phyloP scores from a whole-genome alignment of 2,888 invertebrate genomes.

The Odontocolon sp. region DNA sequence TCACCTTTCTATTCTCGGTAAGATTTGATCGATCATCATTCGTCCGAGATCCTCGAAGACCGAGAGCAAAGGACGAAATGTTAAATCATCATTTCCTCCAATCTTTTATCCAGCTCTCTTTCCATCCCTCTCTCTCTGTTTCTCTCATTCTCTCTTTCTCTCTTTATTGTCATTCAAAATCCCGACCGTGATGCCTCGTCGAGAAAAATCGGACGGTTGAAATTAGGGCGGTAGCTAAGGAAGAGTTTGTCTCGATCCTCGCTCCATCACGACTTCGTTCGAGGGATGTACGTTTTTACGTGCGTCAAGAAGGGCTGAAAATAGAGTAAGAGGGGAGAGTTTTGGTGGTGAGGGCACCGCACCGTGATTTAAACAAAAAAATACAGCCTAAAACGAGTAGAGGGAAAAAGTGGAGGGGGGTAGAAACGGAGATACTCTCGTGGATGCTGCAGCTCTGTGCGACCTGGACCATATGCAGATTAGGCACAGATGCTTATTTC shows the following conservation, averaged over 20 bases:
- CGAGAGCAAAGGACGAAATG: conserved; percentile 19
- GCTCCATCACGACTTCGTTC: too few relatives aligned
- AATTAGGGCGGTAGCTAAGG: conserved; percentile 73
- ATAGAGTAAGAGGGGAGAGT: conserved; percentile 68
- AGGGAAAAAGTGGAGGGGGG: conserved; percentile 14
- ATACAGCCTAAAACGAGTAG: conserved; percentile 67
- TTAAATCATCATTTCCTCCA: conserved; percentile 37
- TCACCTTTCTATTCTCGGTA: conserved; percentile 49
- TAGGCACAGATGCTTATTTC: conserved; percentile 78
- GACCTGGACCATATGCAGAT: conserved; percentile 79
- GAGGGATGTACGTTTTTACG: too few relatives aligned
- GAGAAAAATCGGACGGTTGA: conserved; percentile 75
- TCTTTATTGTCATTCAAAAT: conserved; percentile 79
- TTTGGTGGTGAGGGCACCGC: conserved; percentile 53
- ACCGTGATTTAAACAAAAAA: conserved; percentile 46
- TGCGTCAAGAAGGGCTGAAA: conserved; percentile 30
- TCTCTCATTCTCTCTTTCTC: too few relatives aligned
- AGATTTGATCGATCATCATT: conserved; percentile 65
- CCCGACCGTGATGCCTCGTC: too few relatives aligned
- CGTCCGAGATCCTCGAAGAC: background rate
- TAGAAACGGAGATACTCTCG: too few relatives aligned
- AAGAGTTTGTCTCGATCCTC: background rate
- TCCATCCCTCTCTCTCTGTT: conserved; percentile 57
- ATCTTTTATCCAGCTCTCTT: conserved; percentile 35
- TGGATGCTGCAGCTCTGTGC: too few relatives aligned